Percentiles rank a stretch among this genome's conserved stretches.
Evolutionary conservation across 2,113 vertebrate species (phyloP).

Genomic region (Bungarus multicinctus): DNA sequence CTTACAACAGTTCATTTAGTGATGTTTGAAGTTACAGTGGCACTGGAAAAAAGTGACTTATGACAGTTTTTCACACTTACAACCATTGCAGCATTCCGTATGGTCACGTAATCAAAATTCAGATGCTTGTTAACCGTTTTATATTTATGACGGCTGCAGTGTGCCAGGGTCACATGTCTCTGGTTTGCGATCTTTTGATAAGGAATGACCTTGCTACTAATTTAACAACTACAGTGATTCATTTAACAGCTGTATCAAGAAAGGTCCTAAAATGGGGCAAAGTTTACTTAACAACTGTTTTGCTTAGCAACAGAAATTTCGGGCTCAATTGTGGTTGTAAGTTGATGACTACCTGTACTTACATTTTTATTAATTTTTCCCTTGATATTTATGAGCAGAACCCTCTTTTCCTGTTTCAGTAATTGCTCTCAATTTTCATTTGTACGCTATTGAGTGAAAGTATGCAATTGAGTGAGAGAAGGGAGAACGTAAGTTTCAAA

Average conservation of each 20-base stretch:
- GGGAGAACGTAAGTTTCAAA: not conserved
- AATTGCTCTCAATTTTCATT: not conserved
- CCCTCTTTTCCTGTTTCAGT: not conserved
- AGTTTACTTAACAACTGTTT: not conserved
- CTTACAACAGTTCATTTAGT: not conserved
- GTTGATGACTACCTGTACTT: not conserved
- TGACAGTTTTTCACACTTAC: not conserved
- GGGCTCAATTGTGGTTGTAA: not conserved
- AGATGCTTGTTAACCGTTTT: not conserved
- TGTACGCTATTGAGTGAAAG: not conserved
- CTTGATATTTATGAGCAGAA: not conserved
- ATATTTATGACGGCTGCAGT: not conserved
- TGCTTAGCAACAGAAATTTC: not conserved
- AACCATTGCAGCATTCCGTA: not conserved
- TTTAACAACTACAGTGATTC: not conserved
- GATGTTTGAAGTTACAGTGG: not conserved
- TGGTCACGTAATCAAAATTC: not conserved
- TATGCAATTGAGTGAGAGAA: not conserved
- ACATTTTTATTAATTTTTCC: not conserved
- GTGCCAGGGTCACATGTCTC: fast-evolving
- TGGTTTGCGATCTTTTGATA: not conserved
- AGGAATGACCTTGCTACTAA: not conserved
- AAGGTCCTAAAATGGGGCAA: not conserved
- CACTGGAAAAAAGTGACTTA: not conserved
- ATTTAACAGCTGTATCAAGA: not conserved